Percentiles rank a stretch among this genome's conserved stretches.
Conservation (phyloP, 1,140 invertebrate species). For the Heliconius melpomene region DNA sequence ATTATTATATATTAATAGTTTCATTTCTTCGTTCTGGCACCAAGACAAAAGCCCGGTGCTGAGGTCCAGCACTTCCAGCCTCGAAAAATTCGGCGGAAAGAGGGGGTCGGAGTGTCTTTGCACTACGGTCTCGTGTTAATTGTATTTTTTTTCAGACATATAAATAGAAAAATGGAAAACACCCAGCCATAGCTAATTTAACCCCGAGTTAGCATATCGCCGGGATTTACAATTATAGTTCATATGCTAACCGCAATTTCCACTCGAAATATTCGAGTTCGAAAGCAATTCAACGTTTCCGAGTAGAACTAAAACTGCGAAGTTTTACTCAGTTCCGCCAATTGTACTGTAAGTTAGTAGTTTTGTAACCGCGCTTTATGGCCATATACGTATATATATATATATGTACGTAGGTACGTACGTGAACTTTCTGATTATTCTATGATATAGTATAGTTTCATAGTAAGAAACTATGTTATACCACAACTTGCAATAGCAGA, state of each 20-base stretch:
- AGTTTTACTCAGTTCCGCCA: constrained; percentile 19
- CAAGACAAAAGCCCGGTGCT: no score
- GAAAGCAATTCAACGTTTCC: constrained; percentile 24
- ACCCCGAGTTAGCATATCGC: not conserved
- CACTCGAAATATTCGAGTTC: constrained; percentile 31
- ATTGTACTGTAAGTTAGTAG: constrained; percentile 28
- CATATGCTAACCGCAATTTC: constrained; percentile 21
- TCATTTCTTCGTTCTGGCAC: no score
- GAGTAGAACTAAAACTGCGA: constrained; percentile 31
- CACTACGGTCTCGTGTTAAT: no score
- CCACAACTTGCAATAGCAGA: no score
- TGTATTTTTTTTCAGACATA: not conserved
- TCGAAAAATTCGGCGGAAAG: no score
- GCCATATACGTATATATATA: not conserved
- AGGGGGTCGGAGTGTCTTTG: no score
- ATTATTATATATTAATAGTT: no score
- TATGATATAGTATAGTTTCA: not conserved
- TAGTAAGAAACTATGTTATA: no score
- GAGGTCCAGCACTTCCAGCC: no score
- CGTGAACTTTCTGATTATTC: constrained; percentile 16
- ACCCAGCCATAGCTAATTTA: not conserved
- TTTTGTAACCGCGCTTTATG: constrained; percentile 17
- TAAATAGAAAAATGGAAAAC: not conserved
- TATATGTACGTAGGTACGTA: not conserved
- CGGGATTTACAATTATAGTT: constrained; percentile 19